Percentiles rank a stretch among this genome's conserved stretches.
phyloP scores from a whole-genome alignment of 2,113 vertebrate species.

The Cyrtonyx montezumae region DNA sequence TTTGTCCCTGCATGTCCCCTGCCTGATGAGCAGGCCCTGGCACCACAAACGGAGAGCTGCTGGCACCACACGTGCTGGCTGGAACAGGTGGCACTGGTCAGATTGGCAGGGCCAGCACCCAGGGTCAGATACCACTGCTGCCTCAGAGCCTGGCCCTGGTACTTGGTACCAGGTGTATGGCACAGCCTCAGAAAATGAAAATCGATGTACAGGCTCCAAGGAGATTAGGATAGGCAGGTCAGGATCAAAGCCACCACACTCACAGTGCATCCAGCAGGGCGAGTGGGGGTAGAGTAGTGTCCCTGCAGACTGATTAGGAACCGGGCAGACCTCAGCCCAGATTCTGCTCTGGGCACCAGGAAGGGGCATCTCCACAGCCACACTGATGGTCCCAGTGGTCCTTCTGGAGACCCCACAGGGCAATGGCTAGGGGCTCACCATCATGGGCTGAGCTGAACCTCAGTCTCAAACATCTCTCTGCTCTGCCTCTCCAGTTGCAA shows the following conservation, averaged over 20 bases:
- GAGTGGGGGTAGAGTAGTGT: not conserved
- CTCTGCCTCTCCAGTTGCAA: not conserved
- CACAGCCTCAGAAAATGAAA: not conserved
- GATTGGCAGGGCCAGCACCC: not conserved
- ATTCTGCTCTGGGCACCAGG: not conserved
- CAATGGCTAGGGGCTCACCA: accelerated
- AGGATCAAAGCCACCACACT: not conserved
- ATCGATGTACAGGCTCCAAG: not conserved
- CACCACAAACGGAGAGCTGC: not conserved
- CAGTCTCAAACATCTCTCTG: not conserved
- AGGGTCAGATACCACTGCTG: not conserved
- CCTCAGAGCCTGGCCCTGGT: not conserved
- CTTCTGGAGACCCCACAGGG: not conserved
- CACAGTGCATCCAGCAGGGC: not conserved
- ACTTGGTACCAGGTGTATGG: not conserved
- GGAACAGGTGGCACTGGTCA: not conserved
- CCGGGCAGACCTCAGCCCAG: not conserved
- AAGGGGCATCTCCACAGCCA: not conserved
- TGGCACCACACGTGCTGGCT: constrained; percentile 58
- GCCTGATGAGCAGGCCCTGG: constrained; percentile 3
- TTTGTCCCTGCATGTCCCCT: not conserved
- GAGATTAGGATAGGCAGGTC: not conserved
- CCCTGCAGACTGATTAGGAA: not conserved
- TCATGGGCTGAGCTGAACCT: accelerated
- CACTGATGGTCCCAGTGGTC: not conserved